These are phyloP conservation scores for Dicyrtoma fusca DNA, from an alignment of 2,888 invertebrate genomes.

Conservation along the genomic window DNA sequence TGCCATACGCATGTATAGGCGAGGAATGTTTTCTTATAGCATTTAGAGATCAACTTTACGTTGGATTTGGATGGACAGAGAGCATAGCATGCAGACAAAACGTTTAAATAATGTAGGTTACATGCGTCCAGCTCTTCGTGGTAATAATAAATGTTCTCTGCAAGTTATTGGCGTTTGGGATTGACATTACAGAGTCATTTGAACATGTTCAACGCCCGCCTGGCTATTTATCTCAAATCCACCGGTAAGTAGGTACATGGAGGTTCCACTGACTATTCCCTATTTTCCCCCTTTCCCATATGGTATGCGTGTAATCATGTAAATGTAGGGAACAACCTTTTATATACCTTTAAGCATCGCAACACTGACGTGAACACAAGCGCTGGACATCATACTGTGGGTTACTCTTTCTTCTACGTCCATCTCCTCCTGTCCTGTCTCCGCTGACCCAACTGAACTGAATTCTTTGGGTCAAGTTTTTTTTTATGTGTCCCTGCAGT, in stretches of 20 bases:
- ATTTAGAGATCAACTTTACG: background rate
- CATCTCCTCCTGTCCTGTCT: constrained; percentile 1
- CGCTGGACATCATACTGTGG: constrained; percentile 32
- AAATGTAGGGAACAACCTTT: background rate
- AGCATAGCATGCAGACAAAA: background rate
- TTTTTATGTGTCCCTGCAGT: constrained; percentile 4
- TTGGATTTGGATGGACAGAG: background rate
- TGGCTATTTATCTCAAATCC: no score
- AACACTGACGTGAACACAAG: background rate
- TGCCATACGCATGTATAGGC: background rate
- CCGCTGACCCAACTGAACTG: background rate
- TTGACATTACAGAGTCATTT: constrained; percentile 16
- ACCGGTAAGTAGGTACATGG: no score
- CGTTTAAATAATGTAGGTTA: background rate
- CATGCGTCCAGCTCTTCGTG: no score
- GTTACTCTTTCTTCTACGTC: constrained; percentile 14
- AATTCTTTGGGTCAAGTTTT: background rate
- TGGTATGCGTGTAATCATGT: background rate
- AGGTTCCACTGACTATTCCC: no score
- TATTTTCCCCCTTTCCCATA: background rate
- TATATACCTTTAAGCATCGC: constrained; percentile 1
- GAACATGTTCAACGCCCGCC: constrained; percentile 28
- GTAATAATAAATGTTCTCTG: no score
- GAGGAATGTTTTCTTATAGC: background rate
- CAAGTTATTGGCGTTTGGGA: no score